A percentile compares a stretch with the other conserved stretches of the same genome.
Evolutionary conservation across 2,888 invertebrate genomes (phyloP).

Genomic region (Tuta absoluta): DNA sequence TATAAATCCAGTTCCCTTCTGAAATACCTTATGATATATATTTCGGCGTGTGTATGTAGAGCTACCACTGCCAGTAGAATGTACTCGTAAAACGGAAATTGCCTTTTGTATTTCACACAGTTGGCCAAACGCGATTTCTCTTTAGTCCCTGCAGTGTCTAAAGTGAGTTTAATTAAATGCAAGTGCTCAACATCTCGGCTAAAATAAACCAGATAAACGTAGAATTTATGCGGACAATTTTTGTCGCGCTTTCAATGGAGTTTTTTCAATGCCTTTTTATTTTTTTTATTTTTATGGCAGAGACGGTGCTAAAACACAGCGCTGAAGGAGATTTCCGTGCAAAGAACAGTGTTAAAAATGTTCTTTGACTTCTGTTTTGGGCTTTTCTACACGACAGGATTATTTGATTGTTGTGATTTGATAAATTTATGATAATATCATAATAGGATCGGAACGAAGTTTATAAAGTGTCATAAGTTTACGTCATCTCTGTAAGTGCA

Average conservation of each 20-base stretch:
- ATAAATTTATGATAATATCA: no score
- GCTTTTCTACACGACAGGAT: no score
- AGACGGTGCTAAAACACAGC: neutral
- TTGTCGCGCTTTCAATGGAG: neutral
- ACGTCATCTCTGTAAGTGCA: no score
- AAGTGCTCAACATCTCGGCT: constrained; percentile 1
- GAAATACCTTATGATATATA: no score
- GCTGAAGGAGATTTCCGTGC: neutral
- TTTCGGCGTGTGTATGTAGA: no score
- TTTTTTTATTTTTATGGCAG: neutral
- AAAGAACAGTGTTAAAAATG: neutral
- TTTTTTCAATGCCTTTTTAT: neutral
- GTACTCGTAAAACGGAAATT: neutral
- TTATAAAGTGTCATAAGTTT: no score
- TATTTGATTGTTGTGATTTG: no score
- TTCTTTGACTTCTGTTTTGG: neutral
- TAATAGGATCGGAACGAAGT: no score
- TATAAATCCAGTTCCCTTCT: no score
- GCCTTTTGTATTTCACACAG: constrained; percentile 8
- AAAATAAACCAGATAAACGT: constrained; percentile 6
- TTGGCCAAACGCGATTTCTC: neutral
- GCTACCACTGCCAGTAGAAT: neutral
- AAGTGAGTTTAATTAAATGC: constrained; percentile 10
- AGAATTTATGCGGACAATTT: neutral
- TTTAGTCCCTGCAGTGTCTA: neutral